These are phyloP conservation scores for Stichopus chloronotus DNA, from an alignment of 35 echinoderm and acorn worm genomes.

Conservation along the genomic window DNA sequence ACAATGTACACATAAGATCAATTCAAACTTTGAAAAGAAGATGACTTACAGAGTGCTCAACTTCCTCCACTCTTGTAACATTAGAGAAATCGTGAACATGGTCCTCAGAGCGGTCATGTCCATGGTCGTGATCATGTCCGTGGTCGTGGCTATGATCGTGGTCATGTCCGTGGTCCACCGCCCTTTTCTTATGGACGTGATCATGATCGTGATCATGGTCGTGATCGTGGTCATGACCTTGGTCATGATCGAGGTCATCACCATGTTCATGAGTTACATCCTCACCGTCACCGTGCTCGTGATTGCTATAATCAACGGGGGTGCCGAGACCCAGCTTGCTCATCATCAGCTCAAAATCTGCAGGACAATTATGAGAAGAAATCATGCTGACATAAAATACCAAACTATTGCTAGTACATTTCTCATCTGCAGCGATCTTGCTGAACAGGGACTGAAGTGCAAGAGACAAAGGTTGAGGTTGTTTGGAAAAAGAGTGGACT, in stretches of 20 bases:
- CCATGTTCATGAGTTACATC: not conserved
- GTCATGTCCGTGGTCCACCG: not conserved
- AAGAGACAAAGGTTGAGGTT: too few relatives aligned
- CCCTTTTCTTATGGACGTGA: not conserved
- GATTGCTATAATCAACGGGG: not conserved
- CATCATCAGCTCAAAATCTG: conserved; percentile 27
- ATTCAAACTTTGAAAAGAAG: too few relatives aligned
- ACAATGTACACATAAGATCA: too few relatives aligned
- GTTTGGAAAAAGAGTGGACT: too few relatives aligned
- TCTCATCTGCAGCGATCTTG: too few relatives aligned
- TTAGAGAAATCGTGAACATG: not conserved
- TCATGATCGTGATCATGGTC: not conserved
- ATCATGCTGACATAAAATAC: too few relatives aligned
- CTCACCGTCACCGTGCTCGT: not conserved
- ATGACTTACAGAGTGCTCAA: not conserved
- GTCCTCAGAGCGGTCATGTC: too few relatives aligned
- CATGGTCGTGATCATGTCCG: not conserved
- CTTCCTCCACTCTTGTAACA: not conserved
- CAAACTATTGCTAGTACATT: too few relatives aligned
- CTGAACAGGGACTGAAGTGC: too few relatives aligned
- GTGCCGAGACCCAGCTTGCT: not conserved
- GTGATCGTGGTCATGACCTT: not conserved
- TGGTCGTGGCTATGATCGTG: not conserved
- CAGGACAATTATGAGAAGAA: not conserved
- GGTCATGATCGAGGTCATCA: not conserved